Evolutionary conservation across 2,888 invertebrate genomes (phyloP).

Genomic region (Oasisia sp.): DNA sequence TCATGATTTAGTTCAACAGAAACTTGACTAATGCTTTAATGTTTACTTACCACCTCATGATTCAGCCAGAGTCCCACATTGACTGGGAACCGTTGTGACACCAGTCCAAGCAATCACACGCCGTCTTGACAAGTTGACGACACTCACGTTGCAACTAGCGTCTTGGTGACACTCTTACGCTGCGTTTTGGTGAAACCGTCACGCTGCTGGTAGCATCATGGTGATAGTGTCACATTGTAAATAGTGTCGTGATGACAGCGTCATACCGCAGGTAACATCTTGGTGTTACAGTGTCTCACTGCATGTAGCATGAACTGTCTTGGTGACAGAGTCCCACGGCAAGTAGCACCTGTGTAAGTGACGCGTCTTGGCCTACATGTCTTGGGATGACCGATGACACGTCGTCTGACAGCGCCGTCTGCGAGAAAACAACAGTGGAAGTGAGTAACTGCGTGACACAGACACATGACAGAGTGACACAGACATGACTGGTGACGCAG

Average conservation of each 20-base stretch:
- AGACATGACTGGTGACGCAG: too few relatives aligned
- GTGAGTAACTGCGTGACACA: neutral
- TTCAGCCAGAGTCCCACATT: neutral
- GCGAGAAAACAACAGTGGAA: neutral
- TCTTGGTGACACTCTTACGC: too few relatives aligned
- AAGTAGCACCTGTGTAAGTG: neutral
- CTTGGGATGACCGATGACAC: neutral
- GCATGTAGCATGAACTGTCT: neutral
- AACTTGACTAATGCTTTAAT: neutral
- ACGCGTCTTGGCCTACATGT: neutral
- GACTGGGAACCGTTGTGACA: neutral
- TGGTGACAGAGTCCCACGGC: neutral
- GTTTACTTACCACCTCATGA: neutral
- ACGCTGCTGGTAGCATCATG: too few relatives aligned
- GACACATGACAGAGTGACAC: too few relatives aligned
- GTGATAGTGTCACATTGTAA: too few relatives aligned
- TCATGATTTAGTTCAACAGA: too few relatives aligned
- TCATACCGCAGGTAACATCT: too few relatives aligned
- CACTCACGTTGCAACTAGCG: too few relatives aligned
- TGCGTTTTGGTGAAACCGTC: too few relatives aligned
- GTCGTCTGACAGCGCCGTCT: neutral
- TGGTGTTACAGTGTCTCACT: neutral
- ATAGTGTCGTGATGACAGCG: too few relatives aligned
- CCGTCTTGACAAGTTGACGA: neutral
- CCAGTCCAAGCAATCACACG: neutral